These are phyloP conservation scores for Empidonax traillii DNA, from an alignment of 2,113 vertebrate species.

Conservation along the genomic window DNA sequence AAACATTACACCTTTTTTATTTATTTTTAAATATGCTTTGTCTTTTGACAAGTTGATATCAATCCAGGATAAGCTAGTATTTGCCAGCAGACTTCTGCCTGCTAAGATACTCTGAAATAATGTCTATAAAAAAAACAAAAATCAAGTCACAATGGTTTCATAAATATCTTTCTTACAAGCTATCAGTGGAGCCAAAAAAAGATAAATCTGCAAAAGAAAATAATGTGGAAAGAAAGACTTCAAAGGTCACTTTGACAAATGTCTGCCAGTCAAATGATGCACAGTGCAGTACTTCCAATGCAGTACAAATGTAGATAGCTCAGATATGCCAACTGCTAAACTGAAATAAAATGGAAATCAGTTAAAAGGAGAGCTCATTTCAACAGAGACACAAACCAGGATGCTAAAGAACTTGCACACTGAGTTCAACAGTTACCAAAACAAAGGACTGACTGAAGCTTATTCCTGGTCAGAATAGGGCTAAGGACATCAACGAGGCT, in stretches of 20 bases:
- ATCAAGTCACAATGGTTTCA: not conserved
- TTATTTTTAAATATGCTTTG: not conserved
- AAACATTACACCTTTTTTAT: not conserved
- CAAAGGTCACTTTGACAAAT: constrained; percentile 13
- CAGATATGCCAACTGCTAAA: not conserved
- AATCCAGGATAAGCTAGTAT: not conserved
- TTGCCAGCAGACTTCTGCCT: constrained; percentile 3
- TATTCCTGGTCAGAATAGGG: not conserved
- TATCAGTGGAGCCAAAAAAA: not conserved
- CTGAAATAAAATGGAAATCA: not conserved
- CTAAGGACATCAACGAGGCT: not conserved
- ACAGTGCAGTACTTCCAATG: not conserved
- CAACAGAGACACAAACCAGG: not conserved
- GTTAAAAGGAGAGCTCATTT: not conserved
- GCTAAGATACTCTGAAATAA: not conserved
- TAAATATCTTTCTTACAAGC: not conserved
- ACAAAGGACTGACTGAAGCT: not conserved
- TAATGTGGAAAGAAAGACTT: not conserved
- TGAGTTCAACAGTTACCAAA: not conserved
- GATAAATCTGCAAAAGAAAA: not conserved
- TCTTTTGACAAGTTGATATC: not conserved
- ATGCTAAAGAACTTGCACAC: not conserved
- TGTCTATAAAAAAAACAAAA: not conserved
- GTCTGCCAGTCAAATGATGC: not conserved
- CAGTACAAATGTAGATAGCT: not conserved